Conservation (phyloP, 2,113 vertebrate genomes). For the Corydoras maculifer region DNA sequence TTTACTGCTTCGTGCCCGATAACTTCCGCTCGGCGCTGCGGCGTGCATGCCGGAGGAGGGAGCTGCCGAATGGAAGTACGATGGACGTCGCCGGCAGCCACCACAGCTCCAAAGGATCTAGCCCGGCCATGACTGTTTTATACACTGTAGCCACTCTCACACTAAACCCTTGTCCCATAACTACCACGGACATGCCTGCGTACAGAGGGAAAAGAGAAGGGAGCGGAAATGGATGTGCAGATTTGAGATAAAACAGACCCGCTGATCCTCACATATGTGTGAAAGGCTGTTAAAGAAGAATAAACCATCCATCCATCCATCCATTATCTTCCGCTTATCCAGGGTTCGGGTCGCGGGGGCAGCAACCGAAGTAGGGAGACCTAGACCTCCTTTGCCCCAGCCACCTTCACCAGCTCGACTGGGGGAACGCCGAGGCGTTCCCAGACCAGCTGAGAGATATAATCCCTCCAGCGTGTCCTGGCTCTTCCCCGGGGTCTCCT, state of each 20-base stretch:
- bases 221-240: background rate
- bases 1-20: slow-evolving; percentile 95
- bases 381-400: too few relatives aligned
- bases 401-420: too few relatives aligned
- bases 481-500: too few relatives aligned
- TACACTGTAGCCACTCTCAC: slow-evolving; percentile 54
- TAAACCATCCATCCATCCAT: too few relatives aligned
- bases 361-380: too few relatives aligned
- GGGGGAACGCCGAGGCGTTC: too few relatives aligned
- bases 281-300: too few relatives aligned
- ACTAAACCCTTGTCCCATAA: slow-evolving; percentile 34
- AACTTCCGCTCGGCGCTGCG: slow-evolving; percentile 79
- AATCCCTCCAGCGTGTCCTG: too few relatives aligned
- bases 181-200: background rate
- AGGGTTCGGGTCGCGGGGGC: too few relatives aligned
- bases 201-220: background rate
- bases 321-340: too few relatives aligned
- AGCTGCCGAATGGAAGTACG: slow-evolving; percentile 18
- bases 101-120: slow-evolving; percentile 59
- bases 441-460: too few relatives aligned
- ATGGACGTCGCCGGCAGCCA: slow-evolving; percentile 47
- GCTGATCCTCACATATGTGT: background rate
- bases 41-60: slow-evolving; percentile 60
- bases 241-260: background rate
- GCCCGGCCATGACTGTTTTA: slow-evolving; percentile 45